Evolutionary conservation across 2,888 invertebrate genomes (phyloP).

Genomic region (Xestobium rufovillosum): DNA sequence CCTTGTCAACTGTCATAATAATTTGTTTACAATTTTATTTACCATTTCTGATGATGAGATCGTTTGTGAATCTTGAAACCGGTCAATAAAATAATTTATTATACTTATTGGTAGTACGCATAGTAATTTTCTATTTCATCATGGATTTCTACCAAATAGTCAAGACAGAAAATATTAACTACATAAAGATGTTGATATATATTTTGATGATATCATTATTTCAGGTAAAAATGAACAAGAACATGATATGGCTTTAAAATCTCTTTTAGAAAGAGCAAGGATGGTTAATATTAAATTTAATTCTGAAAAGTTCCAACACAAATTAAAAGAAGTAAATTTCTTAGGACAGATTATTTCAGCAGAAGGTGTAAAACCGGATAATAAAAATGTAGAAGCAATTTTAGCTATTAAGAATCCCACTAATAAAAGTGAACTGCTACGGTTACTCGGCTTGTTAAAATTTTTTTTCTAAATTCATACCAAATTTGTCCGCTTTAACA

Average conservation of each 20-base stretch:
- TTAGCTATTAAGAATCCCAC: constrained; percentile 13
- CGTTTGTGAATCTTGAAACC: too few species aligned
- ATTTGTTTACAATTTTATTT: too few species aligned
- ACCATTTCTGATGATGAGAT: too few species aligned
- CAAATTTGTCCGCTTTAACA: constrained; percentile 15
- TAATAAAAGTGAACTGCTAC: constrained; percentile 16
- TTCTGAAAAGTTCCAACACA: constrained; percentile 21
- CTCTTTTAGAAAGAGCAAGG: constrained; percentile 17
- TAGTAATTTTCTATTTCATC: too few species aligned
- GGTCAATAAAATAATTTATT: too few species aligned
- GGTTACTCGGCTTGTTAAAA: constrained; percentile 20
- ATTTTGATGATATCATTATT: constrained; percentile 22
- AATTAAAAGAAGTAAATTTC: constrained; percentile 16
- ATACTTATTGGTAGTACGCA: too few species aligned
- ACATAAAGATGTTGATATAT: too few species aligned
- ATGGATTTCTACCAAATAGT: too few species aligned
- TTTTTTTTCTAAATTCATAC: constrained; percentile 23
- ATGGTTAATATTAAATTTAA: constrained; percentile 23
- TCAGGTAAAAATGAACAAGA: constrained; percentile 17
- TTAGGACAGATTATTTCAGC: constrained; percentile 17
- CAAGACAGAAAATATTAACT: too few species aligned
- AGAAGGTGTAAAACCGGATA: constrained; percentile 15
- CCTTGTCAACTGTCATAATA: too few species aligned
- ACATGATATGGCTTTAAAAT: constrained; percentile 19
- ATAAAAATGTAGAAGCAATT: constrained; percentile 17